These are phyloP conservation scores for Thryonomys swinderianus DNA, from an alignment of 2,113 vertebrate species.

Conservation along the genomic window DNA sequence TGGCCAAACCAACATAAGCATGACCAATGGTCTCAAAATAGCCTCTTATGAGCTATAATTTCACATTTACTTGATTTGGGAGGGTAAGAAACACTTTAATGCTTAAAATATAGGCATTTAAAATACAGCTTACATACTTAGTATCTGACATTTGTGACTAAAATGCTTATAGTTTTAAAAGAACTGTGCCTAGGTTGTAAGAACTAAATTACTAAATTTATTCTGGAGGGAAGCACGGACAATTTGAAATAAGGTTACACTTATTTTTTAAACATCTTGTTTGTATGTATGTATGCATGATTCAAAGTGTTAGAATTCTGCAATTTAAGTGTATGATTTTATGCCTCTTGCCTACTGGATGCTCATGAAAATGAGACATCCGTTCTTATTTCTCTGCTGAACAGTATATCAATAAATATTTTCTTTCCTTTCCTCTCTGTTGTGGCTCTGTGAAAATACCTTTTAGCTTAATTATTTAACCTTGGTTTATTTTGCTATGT, in stretches of 20 bases:
- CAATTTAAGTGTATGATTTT: conserved; percentile 85
- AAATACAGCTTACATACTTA: conserved; percentile 78
- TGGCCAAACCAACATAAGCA: conserved; percentile 60
- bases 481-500: conserved; percentile 54
- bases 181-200: conserved; percentile 82
- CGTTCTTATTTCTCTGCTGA: conserved; percentile 77
- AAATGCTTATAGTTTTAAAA: conserved; percentile 83
- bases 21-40: conserved; percentile 66
- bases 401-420: conserved; percentile 81
- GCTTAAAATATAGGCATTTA: conserved; percentile 76
- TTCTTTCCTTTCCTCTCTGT: conserved; percentile 67
- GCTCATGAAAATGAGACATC: conserved; percentile 81
- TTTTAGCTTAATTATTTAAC: conserved; percentile 69
- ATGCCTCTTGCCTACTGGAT: conserved; percentile 80
- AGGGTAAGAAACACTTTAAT: conserved; percentile 78
- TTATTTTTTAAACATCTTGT: conserved; percentile 87
- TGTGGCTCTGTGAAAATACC: conserved; percentile 67
- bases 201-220: conserved; percentile 86
- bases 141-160: conserved; percentile 82
- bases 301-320: conserved; percentile 83
- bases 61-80: conserved; percentile 78
- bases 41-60: conserved; percentile 70
- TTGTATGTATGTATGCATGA: conserved; percentile 87
- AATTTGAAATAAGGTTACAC: conserved; percentile 87
- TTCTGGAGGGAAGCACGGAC: conserved; percentile 81